Evolutionary conservation across 2,113 vertebrate genomes (phyloP).

Genomic region (Lynx canadensis): DNA sequence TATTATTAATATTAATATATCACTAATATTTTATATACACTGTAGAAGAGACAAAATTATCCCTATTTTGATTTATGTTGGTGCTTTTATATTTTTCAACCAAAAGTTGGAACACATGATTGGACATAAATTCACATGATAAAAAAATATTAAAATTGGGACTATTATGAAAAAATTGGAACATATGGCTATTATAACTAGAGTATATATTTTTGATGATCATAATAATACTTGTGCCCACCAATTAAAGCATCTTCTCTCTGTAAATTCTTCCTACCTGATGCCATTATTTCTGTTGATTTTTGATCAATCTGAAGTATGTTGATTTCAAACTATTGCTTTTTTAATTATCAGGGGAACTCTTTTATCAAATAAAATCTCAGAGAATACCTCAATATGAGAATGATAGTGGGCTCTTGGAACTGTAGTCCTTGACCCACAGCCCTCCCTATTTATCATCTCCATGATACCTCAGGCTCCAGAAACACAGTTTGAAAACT

Average conservation of each 20-base stretch:
- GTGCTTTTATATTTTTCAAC: slow-evolving; percentile 4
- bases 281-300: not conserved
- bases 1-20: not conserved
- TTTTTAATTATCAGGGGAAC: not conserved
- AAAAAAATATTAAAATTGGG: slow-evolving; percentile 36
- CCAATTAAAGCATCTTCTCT: not conserved
- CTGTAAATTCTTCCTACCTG: not conserved
- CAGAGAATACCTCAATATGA: not conserved
- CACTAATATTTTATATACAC: not conserved
- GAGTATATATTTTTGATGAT: not conserved
- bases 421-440: not conserved
- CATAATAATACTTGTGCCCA: not conserved
- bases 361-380: not conserved
- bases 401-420: not conserved
- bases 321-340: not conserved
- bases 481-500: not conserved
- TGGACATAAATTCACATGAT: not conserved
- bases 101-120: not conserved
- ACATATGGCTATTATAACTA: not conserved
- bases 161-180: slow-evolving; percentile 31
- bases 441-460: not conserved
- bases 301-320: not conserved
- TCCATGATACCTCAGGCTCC: not conserved
- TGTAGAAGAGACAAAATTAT: not conserved
- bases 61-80: not conserved